Base-by-base conservation (phyloP, 2,797 vertebrate genomes). In the Enteromius radiatus region DNA sequence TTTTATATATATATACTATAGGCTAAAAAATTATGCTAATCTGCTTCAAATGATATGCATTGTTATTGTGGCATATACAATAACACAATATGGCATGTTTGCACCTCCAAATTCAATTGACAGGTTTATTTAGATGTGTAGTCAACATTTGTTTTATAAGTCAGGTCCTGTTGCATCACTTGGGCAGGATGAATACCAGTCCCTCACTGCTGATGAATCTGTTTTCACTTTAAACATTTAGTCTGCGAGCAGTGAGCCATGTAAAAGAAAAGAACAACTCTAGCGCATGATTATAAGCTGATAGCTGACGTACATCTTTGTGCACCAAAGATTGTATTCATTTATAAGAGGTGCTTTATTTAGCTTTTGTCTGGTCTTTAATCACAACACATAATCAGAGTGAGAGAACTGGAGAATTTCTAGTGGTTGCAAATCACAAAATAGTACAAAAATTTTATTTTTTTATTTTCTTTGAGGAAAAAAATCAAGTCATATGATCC, bases 201-300 rank as follows among this genome's bases (percentile, higher is more conserved):
- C 49, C 43, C 38, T 85, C 61, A 21, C 21, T 85, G 84, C 82
- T 84, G 75, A 84, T 81, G 69, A 84, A 84, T 82, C 83, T 87
- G 86, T 81, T 84, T 82, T 81, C 56, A 82, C 82, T 82, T 82
- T 36, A 81, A 78, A 75, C 70, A 76, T 84, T 85, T 84, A 85
- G 86, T 87, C 86, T 87, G 84, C 9, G 82, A 81, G 74, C 81
- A 64, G 56, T 28, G 79, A 85, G 63, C 68, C 84, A 76, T 87
- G 86, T 83, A 76, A 85, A 81, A 83, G 75, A 82, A 84, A 87
- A 78, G 70, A 81, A 83, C 64, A 85, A 78, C 84, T 78, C 75
- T 54, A 61, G 52, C 54, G 63, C 78, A 81, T 65, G 75, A 38
- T 49, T 59, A 69, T 31, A 28, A 52, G 76, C 70, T 43, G 43